phyloP scores from a whole-genome alignment of 1,140 invertebrate genomes.

The Triops cancriformis region DNA sequence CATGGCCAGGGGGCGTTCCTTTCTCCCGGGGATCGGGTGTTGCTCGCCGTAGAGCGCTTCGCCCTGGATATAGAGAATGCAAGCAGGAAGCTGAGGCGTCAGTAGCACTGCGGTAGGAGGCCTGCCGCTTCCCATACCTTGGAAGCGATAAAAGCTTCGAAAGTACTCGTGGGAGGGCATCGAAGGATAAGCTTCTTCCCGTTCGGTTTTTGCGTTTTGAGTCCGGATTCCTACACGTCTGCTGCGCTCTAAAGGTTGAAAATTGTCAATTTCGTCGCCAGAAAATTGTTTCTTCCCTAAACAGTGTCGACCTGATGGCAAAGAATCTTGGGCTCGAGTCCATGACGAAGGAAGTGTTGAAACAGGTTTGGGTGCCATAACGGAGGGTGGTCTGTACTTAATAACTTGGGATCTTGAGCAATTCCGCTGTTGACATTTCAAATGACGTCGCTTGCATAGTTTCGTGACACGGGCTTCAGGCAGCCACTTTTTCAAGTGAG shows the following conservation, averaged over 20 bases:
- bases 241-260: not conserved
- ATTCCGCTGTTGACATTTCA: conserved; percentile 4
- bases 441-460: not conserved
- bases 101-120: not conserved
- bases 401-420: not conserved
- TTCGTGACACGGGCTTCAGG: not conserved
- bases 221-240: not conserved
- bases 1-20: not conserved
- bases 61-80: not conserved
- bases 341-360: not conserved
- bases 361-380: conserved; percentile 2
- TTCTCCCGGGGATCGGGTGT: not conserved
- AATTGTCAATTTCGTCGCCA: not conserved
- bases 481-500: not conserved
- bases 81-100: conserved; percentile 9
- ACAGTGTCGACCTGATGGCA: not conserved
- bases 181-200: not conserved
- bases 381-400: conserved; percentile 3
- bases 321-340: not conserved
- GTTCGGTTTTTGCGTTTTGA: not conserved
- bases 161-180: not conserved
- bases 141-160: not conserved
- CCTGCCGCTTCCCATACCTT: not conserved
- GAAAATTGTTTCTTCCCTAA: not conserved
- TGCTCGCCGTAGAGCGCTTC: not conserved